These are phyloP conservation scores for Ellobius talpinus DNA, from an alignment of 2,113 vertebrate genomes.

Conservation along the genomic window DNA sequence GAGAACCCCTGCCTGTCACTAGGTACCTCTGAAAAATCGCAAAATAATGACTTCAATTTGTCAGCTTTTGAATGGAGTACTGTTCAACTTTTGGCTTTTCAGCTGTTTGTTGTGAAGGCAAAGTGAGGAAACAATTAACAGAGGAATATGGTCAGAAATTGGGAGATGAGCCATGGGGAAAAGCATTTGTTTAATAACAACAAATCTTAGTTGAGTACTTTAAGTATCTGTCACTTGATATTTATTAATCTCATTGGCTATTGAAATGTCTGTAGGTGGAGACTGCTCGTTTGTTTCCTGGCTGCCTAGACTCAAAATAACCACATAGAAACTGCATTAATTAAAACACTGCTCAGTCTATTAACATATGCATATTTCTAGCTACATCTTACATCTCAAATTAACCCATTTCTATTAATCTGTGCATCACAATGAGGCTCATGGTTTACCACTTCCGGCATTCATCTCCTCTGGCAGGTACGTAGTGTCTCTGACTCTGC, in stretches of 20 bases:
- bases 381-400: too few species aligned
- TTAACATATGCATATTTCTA: too few species aligned
- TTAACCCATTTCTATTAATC: too few species aligned
- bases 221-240: neutral
- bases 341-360: too few species aligned
- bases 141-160: neutral
- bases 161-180: neutral
- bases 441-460: too few species aligned
- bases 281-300: too few species aligned
- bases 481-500: too few species aligned
- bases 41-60: neutral
- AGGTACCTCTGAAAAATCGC: neutral
- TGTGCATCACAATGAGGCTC: too few species aligned
- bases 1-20: neutral
- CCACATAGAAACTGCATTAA: too few species aligned
- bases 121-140: constrained; percentile 41
- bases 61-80: neutral
- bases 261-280: neutral
- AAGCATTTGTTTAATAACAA: neutral
- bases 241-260: neutral
- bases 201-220: neutral
- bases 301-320: too few species aligned
- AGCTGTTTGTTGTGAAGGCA: neutral
- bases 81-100: constrained; percentile 25
- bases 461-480: too few species aligned